phyloP scores from a whole-genome alignment of 2,888 invertebrate species.

The Sphaeridia pumilis region DNA sequence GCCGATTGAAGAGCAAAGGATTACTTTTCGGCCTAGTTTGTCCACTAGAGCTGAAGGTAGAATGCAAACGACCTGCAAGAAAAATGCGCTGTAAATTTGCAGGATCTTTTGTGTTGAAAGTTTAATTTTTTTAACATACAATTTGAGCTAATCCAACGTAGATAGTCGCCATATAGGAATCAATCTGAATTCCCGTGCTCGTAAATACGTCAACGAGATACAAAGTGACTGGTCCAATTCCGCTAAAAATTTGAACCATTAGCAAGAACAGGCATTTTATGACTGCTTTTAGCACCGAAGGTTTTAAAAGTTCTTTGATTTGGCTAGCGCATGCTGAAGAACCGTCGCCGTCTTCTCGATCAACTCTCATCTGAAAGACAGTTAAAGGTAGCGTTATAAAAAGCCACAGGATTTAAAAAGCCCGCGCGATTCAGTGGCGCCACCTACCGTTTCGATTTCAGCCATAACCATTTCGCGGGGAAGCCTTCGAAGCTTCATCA shows the following conservation, averaged over 20 bases:
- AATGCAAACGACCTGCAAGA: neutral
- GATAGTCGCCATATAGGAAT: neutral
- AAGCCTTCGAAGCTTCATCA: conserved; percentile 59
- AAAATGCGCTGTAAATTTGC: too few relatives aligned
- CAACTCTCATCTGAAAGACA: too few relatives aligned
- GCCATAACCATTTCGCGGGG: neutral
- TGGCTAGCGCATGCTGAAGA: too few relatives aligned
- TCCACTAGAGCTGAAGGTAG: neutral
- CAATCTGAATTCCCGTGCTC: neutral
- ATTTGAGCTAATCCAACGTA: neutral
- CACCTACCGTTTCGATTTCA: neutral
- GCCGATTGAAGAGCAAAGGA: neutral
- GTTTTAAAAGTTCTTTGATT: neutral
- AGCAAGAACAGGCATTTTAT: neutral
- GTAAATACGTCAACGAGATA: neutral
- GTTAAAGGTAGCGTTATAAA: too few relatives aligned
- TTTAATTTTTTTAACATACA: too few relatives aligned
- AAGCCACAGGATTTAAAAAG: too few relatives aligned
- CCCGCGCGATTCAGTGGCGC: too few relatives aligned
- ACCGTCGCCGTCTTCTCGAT: too few relatives aligned
- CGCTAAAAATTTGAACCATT: neutral
- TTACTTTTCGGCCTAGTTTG: neutral
- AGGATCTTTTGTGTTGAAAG: too few relatives aligned
- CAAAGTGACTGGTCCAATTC: neutral
- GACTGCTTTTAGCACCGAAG: neutral